A percentile compares a stretch with the other conserved stretches of the same genome.
Conservation (phyloP, 2,113 vertebrate genomes). For the Speoplatyrhinus poulsoni region DNA sequence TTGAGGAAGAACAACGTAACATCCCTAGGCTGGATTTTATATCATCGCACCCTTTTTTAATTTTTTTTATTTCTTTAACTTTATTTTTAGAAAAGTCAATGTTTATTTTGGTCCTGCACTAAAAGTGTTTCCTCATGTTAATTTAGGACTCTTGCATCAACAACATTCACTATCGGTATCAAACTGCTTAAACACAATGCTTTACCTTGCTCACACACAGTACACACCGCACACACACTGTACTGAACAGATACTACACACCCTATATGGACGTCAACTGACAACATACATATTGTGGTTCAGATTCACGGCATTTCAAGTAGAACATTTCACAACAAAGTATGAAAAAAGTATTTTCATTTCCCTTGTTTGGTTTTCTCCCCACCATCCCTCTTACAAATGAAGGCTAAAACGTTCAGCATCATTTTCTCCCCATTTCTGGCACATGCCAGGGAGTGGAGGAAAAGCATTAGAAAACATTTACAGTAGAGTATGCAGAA, state of each 20-base stretch:
- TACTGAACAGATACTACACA: conserved; percentile 24
- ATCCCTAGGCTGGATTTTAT: neutral
- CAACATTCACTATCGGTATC: conserved; percentile 67
- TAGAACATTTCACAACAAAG: conserved; percentile 67
- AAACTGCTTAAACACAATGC: conserved; percentile 48
- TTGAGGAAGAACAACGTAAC: neutral
- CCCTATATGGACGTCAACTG: conserved; percentile 48
- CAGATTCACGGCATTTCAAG: conserved; percentile 72
- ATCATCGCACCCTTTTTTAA: conserved; percentile 6
- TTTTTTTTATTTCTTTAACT: neutral
- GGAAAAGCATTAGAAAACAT: conserved; percentile 56
- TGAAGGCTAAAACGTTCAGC: conserved; percentile 62
- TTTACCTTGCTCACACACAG: conserved; percentile 48
- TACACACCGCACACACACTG: conserved; percentile 1
- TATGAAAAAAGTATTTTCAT: conserved; percentile 39
- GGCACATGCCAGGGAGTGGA: conserved; percentile 50
- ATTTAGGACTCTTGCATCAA: conserved; percentile 14
- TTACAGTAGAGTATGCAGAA: conserved; percentile 46
- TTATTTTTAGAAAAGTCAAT: neutral
- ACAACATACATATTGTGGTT: conserved; percentile 61
- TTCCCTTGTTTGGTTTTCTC: neutral
- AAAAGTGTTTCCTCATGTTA: neutral
- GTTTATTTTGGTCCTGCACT: conserved; percentile 10
- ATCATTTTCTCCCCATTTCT: conserved; percentile 59
- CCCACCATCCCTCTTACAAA: conserved; percentile 28